Percentiles rank a stretch among this genome's conserved stretches.
Conservation (phyloP, 2,113 vertebrate genomes). For the Notiomystis cincta region DNA sequence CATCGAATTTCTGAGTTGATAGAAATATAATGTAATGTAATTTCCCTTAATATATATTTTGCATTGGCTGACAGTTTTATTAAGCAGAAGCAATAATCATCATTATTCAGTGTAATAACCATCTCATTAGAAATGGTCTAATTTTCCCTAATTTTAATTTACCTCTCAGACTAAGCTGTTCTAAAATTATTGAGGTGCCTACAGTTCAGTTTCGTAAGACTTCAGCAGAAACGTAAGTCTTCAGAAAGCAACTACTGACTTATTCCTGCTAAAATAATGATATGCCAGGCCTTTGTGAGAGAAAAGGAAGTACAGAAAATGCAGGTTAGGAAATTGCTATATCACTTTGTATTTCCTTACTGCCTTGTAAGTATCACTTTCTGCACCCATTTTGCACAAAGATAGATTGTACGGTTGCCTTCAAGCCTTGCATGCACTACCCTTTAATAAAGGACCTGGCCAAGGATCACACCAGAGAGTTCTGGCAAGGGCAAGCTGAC, state of each 20-base stretch:
- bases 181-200: conserved; percentile 60
- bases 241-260: conserved; percentile 17
- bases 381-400: conserved; percentile 17
- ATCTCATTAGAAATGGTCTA: conserved; percentile 71
- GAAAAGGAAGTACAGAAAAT: conserved; percentile 23
- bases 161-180: conserved; percentile 58
- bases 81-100: conserved; percentile 75
- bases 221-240: conserved; percentile 44
- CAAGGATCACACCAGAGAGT: not conserved
- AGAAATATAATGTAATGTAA: conserved; percentile 60
- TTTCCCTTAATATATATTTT: conserved; percentile 74
- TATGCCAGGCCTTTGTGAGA: not conserved
- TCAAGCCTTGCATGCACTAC: not conserved
- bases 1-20: conserved; percentile 39
- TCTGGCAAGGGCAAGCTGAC: not conserved
- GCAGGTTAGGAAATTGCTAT: conserved; percentile 33
- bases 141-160: conserved; percentile 76
- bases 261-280: conserved; percentile 29
- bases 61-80: conserved; percentile 72
- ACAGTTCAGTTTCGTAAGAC: conserved; percentile 62
- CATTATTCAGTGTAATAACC: conserved; percentile 69
- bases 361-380: not conserved
- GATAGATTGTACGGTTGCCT: not conserved
- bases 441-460: not conserved
- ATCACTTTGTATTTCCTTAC: not conserved